Evolutionary conservation across 1,140 invertebrate genomes (phyloP), one percentile per base, ranked within the genome.

Genomic region (Octopus sinensis): DNA sequence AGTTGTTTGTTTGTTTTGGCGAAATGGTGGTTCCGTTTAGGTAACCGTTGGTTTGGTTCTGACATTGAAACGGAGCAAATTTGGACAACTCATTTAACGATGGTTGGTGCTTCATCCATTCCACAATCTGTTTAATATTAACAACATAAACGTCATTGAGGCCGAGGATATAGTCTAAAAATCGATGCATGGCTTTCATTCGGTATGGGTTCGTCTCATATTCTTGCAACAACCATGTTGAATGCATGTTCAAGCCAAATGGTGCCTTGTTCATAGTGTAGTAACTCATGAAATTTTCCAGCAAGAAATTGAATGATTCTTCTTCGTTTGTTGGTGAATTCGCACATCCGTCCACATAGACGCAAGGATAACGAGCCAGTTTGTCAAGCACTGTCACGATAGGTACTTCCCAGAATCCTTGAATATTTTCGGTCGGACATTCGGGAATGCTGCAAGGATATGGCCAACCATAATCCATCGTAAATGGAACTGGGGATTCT

Each of bases 351-450:
- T 85, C 85, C 12, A 86, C 84, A 76, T 86, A 86, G 43, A 86
- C 86, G 81, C 85, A 86, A 23, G 85, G 84, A 76, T 85, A 85
- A 71, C 82, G 79, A 13, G 84, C 83, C 17, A 84, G 56, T 80
- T 86, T 83, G 78, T 85, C 86, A 79, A 84, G 85, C 17, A 87
- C 77, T 4, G 86, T 84, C 6, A 86, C 82, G 7, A 87, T 84
- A 5, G 86, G 87, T 5, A 89, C 84, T 84, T 87, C 86, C 88
- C 88, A 89, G 54, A 88, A 84, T 12, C 86, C 85, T 68, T 83
- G 85, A 75, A 86, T 86, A 10, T 62, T 6, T 30, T 54, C 51
- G 12, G 43, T 78, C 4, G 88, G 88, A 81, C 88, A 89, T 6
- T 83, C 81, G 10, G 85, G 85, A 51, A 87, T 86, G 79, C 86